Conservation (phyloP, 1,140 invertebrate genomes). For the Bactericera cockerelli region DNA sequence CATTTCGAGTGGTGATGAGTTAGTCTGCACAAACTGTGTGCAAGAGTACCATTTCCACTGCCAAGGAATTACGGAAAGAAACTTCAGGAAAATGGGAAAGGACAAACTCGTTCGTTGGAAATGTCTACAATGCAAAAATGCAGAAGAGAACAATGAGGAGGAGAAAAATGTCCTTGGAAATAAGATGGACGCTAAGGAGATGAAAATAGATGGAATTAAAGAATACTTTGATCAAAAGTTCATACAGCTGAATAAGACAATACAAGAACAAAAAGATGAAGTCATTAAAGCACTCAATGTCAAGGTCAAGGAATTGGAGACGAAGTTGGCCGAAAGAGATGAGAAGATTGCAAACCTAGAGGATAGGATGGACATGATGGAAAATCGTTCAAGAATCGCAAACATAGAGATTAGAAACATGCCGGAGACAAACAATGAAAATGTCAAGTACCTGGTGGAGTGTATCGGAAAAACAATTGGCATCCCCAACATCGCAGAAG, state of each 20-base stretch:
- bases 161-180: not conserved
- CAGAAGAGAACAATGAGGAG: not conserved
- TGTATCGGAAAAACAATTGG: not conserved
- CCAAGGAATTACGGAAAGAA: not conserved
- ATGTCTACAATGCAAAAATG: not conserved
- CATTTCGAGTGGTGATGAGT: too few relatives aligned
- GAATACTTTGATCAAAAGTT: not conserved
- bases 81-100: not conserved
- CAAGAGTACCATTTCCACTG: not conserved
- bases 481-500: not conserved
- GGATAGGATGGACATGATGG: not conserved
- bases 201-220: not conserved
- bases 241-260: not conserved
- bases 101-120: not conserved
- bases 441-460: not conserved
- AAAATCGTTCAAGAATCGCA: not conserved
- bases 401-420: conserved; percentile 5
- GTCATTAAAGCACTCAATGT: not conserved
- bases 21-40: too few relatives aligned
- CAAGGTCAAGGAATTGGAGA: not conserved
- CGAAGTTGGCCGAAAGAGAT: not conserved
- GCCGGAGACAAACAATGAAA: not conserved
- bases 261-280: not conserved
- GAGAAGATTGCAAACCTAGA: not conserved
- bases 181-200: not conserved